phyloP scores from a whole-genome alignment of 1,140 invertebrate species.

The Lordiphosa stackelbergi region DNA sequence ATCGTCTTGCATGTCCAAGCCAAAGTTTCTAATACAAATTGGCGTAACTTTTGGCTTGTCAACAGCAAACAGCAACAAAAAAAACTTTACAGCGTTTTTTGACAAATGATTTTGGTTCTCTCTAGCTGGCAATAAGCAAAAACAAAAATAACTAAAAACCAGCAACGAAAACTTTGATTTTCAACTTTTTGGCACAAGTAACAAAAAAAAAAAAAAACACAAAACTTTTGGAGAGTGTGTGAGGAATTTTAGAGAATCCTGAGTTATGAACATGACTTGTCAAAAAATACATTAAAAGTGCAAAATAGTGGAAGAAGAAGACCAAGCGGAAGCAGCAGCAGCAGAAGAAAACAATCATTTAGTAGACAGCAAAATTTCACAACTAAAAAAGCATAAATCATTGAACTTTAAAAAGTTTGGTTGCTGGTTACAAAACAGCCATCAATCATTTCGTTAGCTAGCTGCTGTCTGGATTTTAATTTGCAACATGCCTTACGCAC shows the following conservation, averaged over 20 bases:
- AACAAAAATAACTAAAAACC: constrained; percentile 51
- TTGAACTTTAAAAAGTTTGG: constrained; percentile 52
- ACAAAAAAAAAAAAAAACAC: constrained; percentile 14
- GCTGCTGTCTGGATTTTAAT: constrained; percentile 70
- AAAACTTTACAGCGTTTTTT: constrained; percentile 63
- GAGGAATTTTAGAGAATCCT: constrained; percentile 64
- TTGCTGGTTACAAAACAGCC: constrained; percentile 36
- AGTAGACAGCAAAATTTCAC: constrained; percentile 52
- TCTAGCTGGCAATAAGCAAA: constrained; percentile 45
- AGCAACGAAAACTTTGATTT: constrained; percentile 65
- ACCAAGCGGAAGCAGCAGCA: constrained; percentile 18
- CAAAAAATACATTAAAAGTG: constrained; percentile 73
- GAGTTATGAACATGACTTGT: constrained; percentile 76
- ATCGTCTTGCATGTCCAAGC: constrained; percentile 45
- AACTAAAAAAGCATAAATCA: constrained; percentile 68
- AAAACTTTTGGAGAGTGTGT: constrained; percentile 31
- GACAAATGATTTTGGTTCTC: constrained; percentile 67
- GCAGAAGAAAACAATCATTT: constrained; percentile 67
- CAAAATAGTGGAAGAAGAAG: constrained; percentile 53
- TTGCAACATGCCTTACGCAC: constrained; percentile 49
- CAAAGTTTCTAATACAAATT: constrained; percentile 72
- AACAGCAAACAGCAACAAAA: constrained; percentile 63
- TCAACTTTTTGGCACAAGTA: constrained; percentile 49
- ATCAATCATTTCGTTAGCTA: constrained; percentile 64
- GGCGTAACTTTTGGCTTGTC: constrained; percentile 72